Conservation (phyloP, 2,797 vertebrate genomes). For the Tenualosa ilisha region DNA sequence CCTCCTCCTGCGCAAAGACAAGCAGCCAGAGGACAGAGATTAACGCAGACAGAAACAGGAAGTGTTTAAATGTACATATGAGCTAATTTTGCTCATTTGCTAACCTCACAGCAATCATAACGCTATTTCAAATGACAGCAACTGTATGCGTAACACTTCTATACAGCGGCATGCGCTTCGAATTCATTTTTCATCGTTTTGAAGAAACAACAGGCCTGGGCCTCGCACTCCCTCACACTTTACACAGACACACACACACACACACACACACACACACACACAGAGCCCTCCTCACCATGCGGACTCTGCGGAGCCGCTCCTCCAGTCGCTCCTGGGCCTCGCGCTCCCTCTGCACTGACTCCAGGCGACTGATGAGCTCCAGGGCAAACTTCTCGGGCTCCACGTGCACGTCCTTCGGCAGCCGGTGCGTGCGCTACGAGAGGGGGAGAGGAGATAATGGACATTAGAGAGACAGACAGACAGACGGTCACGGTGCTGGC, state of each 20-base stretch:
- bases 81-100: no score
- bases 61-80: no score
- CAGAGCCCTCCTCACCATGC: conserved; percentile 72
- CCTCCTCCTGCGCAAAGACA: conserved; percentile 81
- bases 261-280: not conserved
- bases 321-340: conserved; percentile 91
- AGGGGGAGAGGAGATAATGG: no score
- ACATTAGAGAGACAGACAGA: conserved; percentile 7
- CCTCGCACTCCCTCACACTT: not conserved
- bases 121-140: no score
- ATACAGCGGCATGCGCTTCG: no score
- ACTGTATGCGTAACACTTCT: no score
- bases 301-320: conserved; percentile 89
- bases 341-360: conserved; percentile 88
- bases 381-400: conserved; percentile 94
- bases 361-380: conserved; percentile 90
- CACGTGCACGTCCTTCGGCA: conserved; percentile 95
- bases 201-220: not conserved
- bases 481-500: no score
- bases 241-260: not conserved
- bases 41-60: no score
- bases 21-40: not conserved
- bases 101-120: no score
- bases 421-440: conserved; percentile 86
- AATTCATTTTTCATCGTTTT: no score